Base-by-base conservation (phyloP, 1,140 invertebrate species). In the Sycophaga agraensis region DNA sequence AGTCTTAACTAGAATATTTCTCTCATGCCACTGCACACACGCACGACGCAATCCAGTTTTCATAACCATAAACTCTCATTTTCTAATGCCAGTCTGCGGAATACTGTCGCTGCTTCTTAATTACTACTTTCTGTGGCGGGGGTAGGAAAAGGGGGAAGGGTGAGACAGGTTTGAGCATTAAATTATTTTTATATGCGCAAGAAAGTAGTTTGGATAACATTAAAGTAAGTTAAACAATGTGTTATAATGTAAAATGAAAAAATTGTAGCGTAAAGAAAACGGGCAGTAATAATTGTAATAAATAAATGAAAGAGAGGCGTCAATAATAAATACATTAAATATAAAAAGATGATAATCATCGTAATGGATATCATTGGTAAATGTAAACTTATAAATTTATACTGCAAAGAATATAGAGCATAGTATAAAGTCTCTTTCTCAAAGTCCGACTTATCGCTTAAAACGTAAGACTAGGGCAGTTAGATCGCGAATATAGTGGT, bases 21-120 rank as follows among this genome's bases (percentile, higher is more conserved):
- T 67, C 63, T 50, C 65, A 73, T 77, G 78, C 78, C 78, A 80
- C 78, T 80, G 78, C 68, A 80, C 78, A 80, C 77, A 77, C 70
- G 60, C 70, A 70, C 56, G 62, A 69, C 70, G 65, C 70, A 75
- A 78, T 73, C 72, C 72, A 70, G 66, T 74, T 75, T 76, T 72
- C 77, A n/a, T n/a, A n/a, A 78, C 72, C 70, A 78, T 78, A 76
- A 78, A 76, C 69, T 71, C 68, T 72, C 66, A 74, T 71, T 72
- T 63, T 70, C 69, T 73, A 78, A 77, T 75, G 72, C 71, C 75
- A 77, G 70, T 77, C 69, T 67, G 66, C 72, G 69, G 70, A 79
- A 79, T 79, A 79, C 74, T 78, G 71, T 73, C 68, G 64, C 67
- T 69, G 64, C 67, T 73, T 69, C 71, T 76, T 78, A 73, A 68